Evolutionary conservation across 2,797 vertebrate genomes (phyloP).

Genomic region (Brachymystax lenok): DNA sequence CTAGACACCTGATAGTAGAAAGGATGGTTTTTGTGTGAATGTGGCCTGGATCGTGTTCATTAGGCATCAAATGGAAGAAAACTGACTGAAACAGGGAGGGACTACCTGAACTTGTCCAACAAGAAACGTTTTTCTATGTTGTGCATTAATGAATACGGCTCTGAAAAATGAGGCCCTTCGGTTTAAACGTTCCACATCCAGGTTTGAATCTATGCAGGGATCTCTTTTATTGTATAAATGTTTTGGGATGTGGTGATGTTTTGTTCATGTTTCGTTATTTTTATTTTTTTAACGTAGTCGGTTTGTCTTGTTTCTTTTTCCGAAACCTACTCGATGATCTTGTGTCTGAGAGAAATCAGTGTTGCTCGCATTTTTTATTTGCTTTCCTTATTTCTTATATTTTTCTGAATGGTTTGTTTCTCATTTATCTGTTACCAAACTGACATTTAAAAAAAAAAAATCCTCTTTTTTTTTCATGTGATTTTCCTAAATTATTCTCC

Average conservation of each 20-base stretch:
- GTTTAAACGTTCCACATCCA: constrained; percentile 52
- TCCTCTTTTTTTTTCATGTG: constrained; percentile 12
- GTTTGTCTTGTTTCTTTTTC: constrained; percentile 33
- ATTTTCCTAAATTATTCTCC: constrained; percentile 7
- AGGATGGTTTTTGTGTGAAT: constrained; percentile 14
- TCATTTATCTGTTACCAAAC: constrained; percentile 17
- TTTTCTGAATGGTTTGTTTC: constrained; percentile 35
- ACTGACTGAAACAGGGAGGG: neutral
- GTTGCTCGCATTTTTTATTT: constrained; percentile 22
- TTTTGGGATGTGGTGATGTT: neutral
- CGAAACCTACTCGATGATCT: constrained; percentile 19
- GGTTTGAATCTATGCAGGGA: constrained; percentile 67
- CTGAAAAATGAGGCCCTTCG: constrained; percentile 7
- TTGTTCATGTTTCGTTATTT: constrained; percentile 8
- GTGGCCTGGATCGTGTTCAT: neutral
- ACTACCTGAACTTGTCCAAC: neutral
- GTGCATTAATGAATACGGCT: neutral
- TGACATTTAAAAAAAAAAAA: constrained; percentile 29
- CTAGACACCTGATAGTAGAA: constrained; percentile 33
- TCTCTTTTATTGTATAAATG: constrained; percentile 28
- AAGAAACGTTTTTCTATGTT: neutral
- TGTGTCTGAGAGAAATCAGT: constrained; percentile 22
- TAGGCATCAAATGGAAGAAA: neutral
- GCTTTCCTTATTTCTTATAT: neutral
- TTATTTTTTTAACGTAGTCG: constrained; percentile 3